Conservation (phyloP, 2,797 vertebrate genomes). For the Echeneis naucrates region DNA sequence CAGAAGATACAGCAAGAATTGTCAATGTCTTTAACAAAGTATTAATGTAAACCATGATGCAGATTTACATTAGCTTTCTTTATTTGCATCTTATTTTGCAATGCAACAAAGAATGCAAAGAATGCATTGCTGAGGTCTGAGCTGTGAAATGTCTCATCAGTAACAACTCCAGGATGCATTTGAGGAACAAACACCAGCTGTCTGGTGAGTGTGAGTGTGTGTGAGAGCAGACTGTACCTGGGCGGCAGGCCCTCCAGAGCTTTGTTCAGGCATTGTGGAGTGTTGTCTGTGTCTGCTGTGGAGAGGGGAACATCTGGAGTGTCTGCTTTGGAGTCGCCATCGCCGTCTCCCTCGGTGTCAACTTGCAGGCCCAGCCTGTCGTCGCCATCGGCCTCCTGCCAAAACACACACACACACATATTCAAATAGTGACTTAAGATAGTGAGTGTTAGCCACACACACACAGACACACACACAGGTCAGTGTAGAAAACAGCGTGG, state of each 20-base stretch:
- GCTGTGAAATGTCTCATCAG: neutral
- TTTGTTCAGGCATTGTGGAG: conserved; percentile 93
- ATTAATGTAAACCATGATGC: too few species aligned
- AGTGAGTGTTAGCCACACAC: neutral
- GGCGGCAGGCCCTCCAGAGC: conserved; percentile 95
- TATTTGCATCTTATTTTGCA: too few species aligned
- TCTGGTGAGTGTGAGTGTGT: neutral
- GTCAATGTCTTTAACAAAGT: too few species aligned
- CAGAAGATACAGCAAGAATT: too few species aligned
- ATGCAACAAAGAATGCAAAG: too few species aligned
- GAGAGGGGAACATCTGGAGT: conserved; percentile 88
- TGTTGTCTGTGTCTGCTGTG: conserved; percentile 90
- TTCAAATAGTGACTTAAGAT: conserved; percentile 30
- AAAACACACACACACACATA: conserved; percentile 43
- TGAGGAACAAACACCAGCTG: neutral
- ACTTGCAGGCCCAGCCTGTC: conserved; percentile 84
- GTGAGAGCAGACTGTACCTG: conserved; percentile 85
- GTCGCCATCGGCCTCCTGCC: conserved; percentile 90
- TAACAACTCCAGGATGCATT: neutral
- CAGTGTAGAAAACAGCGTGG: neutral
- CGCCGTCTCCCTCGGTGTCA: conserved; percentile 82
- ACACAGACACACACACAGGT: neutral
- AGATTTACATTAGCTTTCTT: too few species aligned
- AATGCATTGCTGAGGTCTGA: too few species aligned
- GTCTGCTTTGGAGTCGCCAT: conserved; percentile 88